Evolutionary conservation across 1,140 invertebrate genomes (phyloP), one percentile per base, ranked within the genome.

Genomic region (Calosoma granatense): DNA sequence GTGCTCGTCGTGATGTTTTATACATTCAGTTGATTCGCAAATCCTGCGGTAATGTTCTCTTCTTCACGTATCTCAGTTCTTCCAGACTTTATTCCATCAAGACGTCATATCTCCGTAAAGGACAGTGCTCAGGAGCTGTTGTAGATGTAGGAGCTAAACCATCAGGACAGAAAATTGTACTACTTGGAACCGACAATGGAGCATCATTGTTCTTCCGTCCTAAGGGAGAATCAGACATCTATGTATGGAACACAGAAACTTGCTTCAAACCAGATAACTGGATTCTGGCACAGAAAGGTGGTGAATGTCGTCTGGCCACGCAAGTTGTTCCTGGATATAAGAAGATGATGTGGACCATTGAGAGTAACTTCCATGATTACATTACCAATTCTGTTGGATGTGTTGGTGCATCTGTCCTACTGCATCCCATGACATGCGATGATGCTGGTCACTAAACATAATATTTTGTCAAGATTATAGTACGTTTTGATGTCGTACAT

Each of bases 331-430:
- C 79, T 1, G 82, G 81, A 61, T 74, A 75, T 59, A 77, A 73
- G 22, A 68, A 74, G 1, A 70, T 71, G 51, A 79, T 83, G 74
- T 67, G 81, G 4, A 71, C 81, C 1, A 64, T 84, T 36, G 78
- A 83, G 61, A 79, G 78, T 52, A 83, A 84, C 64, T 82, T 83
- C 64, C 78, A 74, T 0, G 81, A 83, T 69, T 84, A 72, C 61
- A 75, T 83, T 64, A 73, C 78, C 53, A 77, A 76, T 54, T 79
- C 74, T 9, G 76, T 81, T 14, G 81, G 81, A 12, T 81, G 80
- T 60, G 80, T 67, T 12, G 41, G 41, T 12, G 41, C 41, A 12
- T 11, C 6, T 17, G 41, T 71, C 53, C 61, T 60, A 58, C 60
- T 71, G 0, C 67, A 71, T 62, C 70, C 70, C 26, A 53, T 71